Evolutionary conservation across 1,140 invertebrate species (phyloP).

Genomic region (Philotrypesis tridentata): DNA sequence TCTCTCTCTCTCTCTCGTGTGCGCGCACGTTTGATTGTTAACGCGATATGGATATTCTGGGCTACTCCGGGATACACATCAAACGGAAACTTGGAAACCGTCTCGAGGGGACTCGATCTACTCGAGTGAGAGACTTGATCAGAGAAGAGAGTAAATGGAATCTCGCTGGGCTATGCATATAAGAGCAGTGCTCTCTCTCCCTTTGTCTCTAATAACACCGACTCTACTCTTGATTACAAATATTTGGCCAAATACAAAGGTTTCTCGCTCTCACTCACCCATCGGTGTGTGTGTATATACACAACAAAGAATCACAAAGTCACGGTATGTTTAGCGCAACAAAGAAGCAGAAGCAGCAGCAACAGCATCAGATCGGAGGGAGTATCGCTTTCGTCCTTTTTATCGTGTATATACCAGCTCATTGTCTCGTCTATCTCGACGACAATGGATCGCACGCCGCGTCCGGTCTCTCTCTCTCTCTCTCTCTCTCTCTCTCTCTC

Average conservation of each 20-base stretch:
- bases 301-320: neutral
- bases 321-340: neutral
- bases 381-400: neutral
- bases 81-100: neutral
- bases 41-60: no score
- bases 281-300: neutral
- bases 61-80: neutral
- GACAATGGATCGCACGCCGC: neutral
- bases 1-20: no score
- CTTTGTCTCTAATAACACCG: neutral
- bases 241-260: neutral
- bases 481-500: no score
- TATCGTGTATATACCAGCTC: neutral
- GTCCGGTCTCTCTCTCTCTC: neutral
- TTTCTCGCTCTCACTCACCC: neutral
- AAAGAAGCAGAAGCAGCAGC: neutral
- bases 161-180: neutral
- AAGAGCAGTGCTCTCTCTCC: neutral
- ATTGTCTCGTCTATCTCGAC: neutral
- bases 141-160: neutral
- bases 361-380: neutral
- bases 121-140: neutral
- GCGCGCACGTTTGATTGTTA: no score
- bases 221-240: neutral
- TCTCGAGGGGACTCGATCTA: neutral